These are phyloP conservation scores for Lordiphosa stackelbergi DNA, from an alignment of 1,140 invertebrate genomes.

Conservation along the genomic window DNA sequence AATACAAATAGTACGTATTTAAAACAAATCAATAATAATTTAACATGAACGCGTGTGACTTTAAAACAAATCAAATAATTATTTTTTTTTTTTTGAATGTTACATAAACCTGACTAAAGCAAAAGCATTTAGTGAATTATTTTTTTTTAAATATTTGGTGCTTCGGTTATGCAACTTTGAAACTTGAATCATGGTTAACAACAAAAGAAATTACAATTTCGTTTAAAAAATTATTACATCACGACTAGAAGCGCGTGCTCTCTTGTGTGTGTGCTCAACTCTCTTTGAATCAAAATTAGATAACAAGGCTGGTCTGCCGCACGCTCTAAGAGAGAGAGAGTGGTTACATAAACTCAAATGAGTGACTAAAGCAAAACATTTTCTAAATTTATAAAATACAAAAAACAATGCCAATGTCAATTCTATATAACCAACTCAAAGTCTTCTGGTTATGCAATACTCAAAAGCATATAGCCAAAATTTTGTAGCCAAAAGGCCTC, in stretches of 20 bases:
- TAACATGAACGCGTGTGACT: constrained; percentile 18
- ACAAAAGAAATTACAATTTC: constrained; percentile 4
- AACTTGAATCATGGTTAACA: constrained; percentile 6
- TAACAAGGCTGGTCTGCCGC: constrained; percentile 18
- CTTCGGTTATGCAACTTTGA: constrained; percentile 48
- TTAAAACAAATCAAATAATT: not conserved
- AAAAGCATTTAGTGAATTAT: constrained; percentile 15
- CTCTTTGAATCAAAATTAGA: constrained; percentile 31
- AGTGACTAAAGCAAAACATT: not conserved
- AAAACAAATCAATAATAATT: constrained; percentile 17
- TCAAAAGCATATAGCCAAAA: constrained; percentile 8
- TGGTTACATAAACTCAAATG: constrained; percentile 53
- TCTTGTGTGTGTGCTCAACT: constrained; percentile 14
- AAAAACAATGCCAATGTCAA: constrained; percentile 42
- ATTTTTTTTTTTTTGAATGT: constrained; percentile 15
- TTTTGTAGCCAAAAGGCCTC: not conserved
- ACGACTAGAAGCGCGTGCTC: constrained; percentile 46
- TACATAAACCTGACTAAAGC: constrained; percentile 31
- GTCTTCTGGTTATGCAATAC: not conserved
- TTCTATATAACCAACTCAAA: not conserved
- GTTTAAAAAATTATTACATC: constrained; percentile 52
- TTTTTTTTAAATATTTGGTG: constrained; percentile 36
- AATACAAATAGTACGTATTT: constrained; percentile 73
- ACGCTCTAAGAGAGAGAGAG: not conserved
- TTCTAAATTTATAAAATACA: constrained; percentile 54